These are phyloP conservation scores for Theristus sp. DNA, from an alignment of 2,888 invertebrate species.

Conservation along the genomic window DNA sequence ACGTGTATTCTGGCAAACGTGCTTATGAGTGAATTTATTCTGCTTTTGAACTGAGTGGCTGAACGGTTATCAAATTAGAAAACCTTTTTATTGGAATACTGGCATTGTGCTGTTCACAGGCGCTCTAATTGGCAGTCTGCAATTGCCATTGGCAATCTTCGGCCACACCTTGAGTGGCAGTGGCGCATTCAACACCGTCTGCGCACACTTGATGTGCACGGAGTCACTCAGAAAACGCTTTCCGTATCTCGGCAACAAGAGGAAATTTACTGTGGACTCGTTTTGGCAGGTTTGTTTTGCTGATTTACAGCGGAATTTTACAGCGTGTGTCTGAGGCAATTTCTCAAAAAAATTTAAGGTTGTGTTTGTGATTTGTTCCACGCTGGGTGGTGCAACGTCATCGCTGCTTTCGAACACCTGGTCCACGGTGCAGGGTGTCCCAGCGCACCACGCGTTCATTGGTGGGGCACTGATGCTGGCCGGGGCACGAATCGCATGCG, in stretches of 20 bases:
- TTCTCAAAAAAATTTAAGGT: neutral
- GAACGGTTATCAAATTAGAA: no score
- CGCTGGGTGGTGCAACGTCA: neutral
- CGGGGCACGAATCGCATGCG: neutral
- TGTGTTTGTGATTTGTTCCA: neutral
- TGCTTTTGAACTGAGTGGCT: no score
- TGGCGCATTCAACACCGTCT: neutral
- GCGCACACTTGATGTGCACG: neutral
- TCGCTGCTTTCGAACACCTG: neutral
- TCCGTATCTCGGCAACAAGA: neutral
- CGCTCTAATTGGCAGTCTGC: neutral
- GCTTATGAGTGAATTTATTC: no score
- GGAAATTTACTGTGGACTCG: neutral
- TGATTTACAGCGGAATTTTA: neutral
- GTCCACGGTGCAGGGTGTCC: neutral
- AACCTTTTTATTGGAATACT: no score
- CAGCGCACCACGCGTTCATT: neutral
- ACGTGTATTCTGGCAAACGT: no score
- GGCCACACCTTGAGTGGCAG: constrained; percentile 1
- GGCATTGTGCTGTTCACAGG: neutral
- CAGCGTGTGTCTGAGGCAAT: neutral
- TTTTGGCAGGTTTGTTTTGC: constrained; percentile 1
- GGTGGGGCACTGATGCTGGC: neutral
- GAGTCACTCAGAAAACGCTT: neutral
- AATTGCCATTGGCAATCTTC: neutral